These are phyloP conservation scores for Cirrhinus molitorella DNA, from an alignment of 2,797 vertebrate species.

Conservation along the genomic window DNA sequence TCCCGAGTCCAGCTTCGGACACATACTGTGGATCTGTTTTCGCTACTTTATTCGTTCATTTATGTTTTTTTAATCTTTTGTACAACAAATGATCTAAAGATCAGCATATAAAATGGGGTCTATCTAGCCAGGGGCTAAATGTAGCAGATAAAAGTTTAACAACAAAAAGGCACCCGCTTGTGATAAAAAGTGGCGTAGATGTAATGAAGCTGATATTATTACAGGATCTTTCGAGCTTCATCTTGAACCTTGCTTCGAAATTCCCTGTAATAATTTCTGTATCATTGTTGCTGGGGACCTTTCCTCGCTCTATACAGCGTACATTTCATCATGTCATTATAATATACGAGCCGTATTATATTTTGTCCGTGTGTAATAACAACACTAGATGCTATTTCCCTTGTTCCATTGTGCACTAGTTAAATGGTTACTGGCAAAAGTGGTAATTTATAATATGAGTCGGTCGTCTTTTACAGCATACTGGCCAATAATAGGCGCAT, in stretches of 20 bases:
- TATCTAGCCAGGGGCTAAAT: slow-evolving; percentile 49
- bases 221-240: slow-evolving; percentile 57
- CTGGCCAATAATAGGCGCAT: slow-evolving; percentile 21
- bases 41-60: not conserved
- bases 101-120: not conserved
- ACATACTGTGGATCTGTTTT: slow-evolving; percentile 56
- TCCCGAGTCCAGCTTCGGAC: slow-evolving; percentile 44
- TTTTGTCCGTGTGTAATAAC: slow-evolving; percentile 48
- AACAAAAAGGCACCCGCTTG: slow-evolving; percentile 27
- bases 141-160: slow-evolving; percentile 54
- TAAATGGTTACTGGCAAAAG: slow-evolving; percentile 40
- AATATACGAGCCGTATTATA: slow-evolving; percentile 46
- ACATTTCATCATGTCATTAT: slow-evolving; percentile 32
- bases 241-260: slow-evolving; percentile 53
- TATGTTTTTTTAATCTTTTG: slow-evolving; percentile 44
- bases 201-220: slow-evolving; percentile 56
- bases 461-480: slow-evolving; percentile 29
- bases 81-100: slow-evolving; percentile 8
- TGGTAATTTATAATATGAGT: slow-evolving; percentile 17
- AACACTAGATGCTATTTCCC: slow-evolving; percentile 44
- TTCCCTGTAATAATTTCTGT: slow-evolving; percentile 58
- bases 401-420: slow-evolving; percentile 48
- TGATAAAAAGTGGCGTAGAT: slow-evolving; percentile 44
- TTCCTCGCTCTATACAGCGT: slow-evolving; percentile 37
- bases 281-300: slow-evolving; percentile 26